Conservation (phyloP, 2,888 invertebrate species). For the Amitus sp. region DNA sequence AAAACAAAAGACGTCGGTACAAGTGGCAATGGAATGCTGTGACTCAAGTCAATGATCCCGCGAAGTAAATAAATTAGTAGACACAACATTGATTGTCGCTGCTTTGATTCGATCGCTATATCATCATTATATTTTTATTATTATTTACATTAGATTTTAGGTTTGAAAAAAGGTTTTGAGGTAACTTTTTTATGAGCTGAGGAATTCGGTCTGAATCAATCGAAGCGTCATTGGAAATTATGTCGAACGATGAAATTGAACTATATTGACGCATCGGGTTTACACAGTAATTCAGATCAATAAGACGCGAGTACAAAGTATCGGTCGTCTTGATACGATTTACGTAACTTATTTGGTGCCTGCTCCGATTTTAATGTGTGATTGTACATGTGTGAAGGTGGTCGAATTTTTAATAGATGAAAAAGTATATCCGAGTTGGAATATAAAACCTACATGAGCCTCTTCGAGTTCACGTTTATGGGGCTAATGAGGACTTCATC, state of each 20-base stretch:
- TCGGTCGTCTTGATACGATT: neutral
- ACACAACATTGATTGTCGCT: neutral
- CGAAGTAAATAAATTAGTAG: conserved; percentile 3
- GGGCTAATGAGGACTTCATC: too few relatives aligned
- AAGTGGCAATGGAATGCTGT: neutral
- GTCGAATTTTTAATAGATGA: too few relatives aligned
- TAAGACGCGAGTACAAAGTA: conserved; percentile 3
- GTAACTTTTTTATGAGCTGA: neutral
- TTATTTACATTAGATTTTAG: too few relatives aligned
- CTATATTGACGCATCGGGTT: neutral
- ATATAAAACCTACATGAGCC: too few relatives aligned
- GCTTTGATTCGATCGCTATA: neutral
- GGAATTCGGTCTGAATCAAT: neutral
- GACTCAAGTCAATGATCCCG: conserved; percentile 46
- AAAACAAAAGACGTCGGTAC: conserved; percentile 34
- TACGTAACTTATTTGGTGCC: neutral
- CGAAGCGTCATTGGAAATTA: neutral
- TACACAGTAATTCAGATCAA: too few relatives aligned
- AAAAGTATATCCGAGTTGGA: too few relatives aligned
- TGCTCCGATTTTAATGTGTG: conserved; percentile 1
- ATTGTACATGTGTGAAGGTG: too few relatives aligned
- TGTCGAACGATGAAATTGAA: conserved; percentile 1
- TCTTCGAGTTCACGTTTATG: too few relatives aligned
- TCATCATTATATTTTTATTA: too few relatives aligned
- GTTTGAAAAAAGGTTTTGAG: too few relatives aligned